These are phyloP conservation scores for Sander lucioperca DNA, from an alignment of 2,113 vertebrate species.

Conservation along the genomic window DNA sequence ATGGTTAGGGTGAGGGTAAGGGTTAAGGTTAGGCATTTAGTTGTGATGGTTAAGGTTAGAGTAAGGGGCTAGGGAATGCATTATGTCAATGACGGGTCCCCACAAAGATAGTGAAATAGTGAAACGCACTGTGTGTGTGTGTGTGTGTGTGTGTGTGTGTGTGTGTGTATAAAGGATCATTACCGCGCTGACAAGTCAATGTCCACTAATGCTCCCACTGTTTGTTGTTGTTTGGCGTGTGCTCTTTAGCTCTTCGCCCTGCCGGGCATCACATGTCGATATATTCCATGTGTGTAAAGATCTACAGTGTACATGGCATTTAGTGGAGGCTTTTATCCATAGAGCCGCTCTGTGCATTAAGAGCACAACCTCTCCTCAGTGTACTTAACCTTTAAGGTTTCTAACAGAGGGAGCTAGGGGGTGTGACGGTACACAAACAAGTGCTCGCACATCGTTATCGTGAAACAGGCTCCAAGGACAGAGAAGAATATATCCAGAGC, in stretches of 20 bases:
- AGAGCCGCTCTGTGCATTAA: neutral
- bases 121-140: slow-evolving; percentile 4
- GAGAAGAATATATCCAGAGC: too few species aligned
- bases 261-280: slow-evolving; percentile 28
- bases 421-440: too few species aligned
- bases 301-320: slow-evolving; percentile 1
- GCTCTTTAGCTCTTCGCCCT: slow-evolving; percentile 12
- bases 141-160: slow-evolving; percentile 29
- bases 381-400: neutral
- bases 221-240: slow-evolving; percentile 21
- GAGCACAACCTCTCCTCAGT: neutral
- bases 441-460: too few species aligned
- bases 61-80: too few species aligned
- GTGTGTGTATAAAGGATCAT: slow-evolving; percentile 38
- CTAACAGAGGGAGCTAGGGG: neutral
- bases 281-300: slow-evolving; percentile 27
- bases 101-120: too few species aligned
- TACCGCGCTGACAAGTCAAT: slow-evolving; percentile 48
- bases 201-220: slow-evolving; percentile 48
- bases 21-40: too few species aligned
- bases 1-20: too few species aligned
- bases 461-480: too few species aligned
- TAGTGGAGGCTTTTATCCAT: slow-evolving; percentile 30
- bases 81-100: too few species aligned
- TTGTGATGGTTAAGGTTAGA: too few species aligned